Conservation (phyloP, 1,140 invertebrate genomes). For the Pomacea maculata region DNA sequence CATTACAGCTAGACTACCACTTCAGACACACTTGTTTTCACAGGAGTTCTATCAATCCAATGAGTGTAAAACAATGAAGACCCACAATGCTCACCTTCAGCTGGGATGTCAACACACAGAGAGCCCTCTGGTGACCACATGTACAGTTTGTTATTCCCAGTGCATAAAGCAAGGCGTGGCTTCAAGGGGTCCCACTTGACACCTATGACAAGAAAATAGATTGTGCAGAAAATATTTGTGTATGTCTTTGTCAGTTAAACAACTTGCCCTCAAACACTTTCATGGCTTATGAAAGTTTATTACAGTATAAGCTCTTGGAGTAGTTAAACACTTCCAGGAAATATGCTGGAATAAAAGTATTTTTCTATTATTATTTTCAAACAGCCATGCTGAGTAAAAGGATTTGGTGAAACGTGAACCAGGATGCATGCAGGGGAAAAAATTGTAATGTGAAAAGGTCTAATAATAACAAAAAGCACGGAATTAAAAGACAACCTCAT, state of each 20-base stretch:
- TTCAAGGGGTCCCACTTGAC: slow-evolving; percentile 62
- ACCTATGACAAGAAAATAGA: slow-evolving; percentile 30
- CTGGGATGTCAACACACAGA: slow-evolving; percentile 63
- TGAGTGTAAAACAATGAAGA: not conserved
- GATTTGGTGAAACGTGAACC: too few relatives aligned
- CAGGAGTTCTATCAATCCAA: too few relatives aligned
- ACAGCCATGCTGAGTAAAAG: too few relatives aligned
- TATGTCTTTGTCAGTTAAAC: not conserved
- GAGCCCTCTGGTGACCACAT: slow-evolving; percentile 65
- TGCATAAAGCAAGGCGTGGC: slow-evolving; percentile 61
- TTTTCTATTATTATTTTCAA: too few relatives aligned
- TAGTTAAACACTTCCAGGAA: not conserved
- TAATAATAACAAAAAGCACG: not conserved
- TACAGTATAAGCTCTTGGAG: too few relatives aligned
- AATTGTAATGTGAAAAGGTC: not conserved
- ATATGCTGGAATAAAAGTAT: too few relatives aligned
- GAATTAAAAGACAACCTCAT: not conserved
- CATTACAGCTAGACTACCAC: too few relatives aligned
- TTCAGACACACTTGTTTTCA: too few relatives aligned
- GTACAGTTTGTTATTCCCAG: slow-evolving; percentile 63
- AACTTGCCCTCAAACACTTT: not conserved
- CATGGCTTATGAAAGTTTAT: too few relatives aligned
- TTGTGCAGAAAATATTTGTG: not conserved
- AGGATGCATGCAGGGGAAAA: too few relatives aligned
- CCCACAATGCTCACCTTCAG: slow-evolving; percentile 49